phyloP scores from a whole-genome alignment of 2,888 invertebrate species.

The Chaetogeoica ovagalla region DNA sequence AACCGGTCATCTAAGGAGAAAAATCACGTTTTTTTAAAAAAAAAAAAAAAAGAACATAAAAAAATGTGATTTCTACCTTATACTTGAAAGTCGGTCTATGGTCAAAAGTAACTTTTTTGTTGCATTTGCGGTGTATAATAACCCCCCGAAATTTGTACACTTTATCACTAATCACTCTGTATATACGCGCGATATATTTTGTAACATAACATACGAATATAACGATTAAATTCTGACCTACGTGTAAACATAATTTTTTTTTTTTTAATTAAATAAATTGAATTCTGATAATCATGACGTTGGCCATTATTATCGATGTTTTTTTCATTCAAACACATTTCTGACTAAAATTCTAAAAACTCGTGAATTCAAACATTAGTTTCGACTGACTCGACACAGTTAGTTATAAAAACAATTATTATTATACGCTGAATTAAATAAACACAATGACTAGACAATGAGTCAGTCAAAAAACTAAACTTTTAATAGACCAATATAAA shows the following conservation, averaged over 20 bases:
- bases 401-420: neutral
- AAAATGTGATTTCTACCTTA: too few species aligned
- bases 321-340: constrained; percentile 26
- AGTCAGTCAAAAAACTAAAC: neutral
- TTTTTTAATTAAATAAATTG: neutral
- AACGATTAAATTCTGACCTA: neutral
- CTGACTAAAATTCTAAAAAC: neutral
- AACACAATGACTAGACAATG: neutral
- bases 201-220: neutral
- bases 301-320: neutral
- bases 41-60: too few species aligned
- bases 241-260: neutral
- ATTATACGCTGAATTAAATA: neutral
- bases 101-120: too few species aligned
- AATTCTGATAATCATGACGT: constrained; percentile 20
- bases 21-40: too few species aligned
- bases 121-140: too few species aligned
- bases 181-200: neutral
- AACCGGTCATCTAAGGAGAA: too few species aligned
- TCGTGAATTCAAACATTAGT: constrained; percentile 11
- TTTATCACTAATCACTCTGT: too few species aligned
- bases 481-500: constrained; percentile 10
- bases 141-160: too few species aligned
- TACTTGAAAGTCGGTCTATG: too few species aligned
- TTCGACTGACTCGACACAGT: constrained; percentile 7